Conservation (phyloP, 2,113 vertebrate species). For the Platysteira castanea region DNA sequence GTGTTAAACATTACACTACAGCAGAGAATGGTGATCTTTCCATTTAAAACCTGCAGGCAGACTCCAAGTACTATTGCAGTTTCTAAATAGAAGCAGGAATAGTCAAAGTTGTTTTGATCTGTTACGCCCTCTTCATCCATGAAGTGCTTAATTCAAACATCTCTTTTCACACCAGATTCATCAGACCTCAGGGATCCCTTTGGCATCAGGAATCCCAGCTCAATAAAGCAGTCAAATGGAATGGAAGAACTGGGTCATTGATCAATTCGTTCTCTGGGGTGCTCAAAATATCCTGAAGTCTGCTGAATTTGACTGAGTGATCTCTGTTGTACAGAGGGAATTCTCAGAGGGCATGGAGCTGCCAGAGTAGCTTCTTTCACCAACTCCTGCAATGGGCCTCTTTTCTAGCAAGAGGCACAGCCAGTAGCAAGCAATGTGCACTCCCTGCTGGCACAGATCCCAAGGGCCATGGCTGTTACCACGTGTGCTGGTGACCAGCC, state of each 20-base stretch:
- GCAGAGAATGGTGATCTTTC: not conserved
- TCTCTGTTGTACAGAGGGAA: not conserved
- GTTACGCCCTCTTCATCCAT: not conserved
- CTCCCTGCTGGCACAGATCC: not conserved
- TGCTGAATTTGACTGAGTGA: not conserved
- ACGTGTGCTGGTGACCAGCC: not conserved
- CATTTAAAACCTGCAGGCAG: not conserved
- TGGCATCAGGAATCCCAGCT: not conserved
- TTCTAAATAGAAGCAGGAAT: not conserved
- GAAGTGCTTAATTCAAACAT: not conserved
- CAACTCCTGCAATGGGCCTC: not conserved
- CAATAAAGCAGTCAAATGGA: slow-evolving; percentile 8
- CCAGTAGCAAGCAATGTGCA: not conserved
- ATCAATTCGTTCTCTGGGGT: not conserved
- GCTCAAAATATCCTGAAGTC: not conserved
- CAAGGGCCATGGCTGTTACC: not conserved
- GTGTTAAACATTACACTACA: not conserved
- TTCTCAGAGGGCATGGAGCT: not conserved
- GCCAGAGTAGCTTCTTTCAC: not conserved
- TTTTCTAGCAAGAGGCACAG: not conserved
- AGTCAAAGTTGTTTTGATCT: not conserved
- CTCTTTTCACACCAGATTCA: not conserved
- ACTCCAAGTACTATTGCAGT: not conserved
- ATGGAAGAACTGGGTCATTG: not conserved
- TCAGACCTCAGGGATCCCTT: not conserved